A percentile compares a stretch with the other conserved stretches of the same genome.
Evolutionary conservation across 2,113 vertebrate species (phyloP).

Genomic region (Protobothrops mucrosquamatus): DNA sequence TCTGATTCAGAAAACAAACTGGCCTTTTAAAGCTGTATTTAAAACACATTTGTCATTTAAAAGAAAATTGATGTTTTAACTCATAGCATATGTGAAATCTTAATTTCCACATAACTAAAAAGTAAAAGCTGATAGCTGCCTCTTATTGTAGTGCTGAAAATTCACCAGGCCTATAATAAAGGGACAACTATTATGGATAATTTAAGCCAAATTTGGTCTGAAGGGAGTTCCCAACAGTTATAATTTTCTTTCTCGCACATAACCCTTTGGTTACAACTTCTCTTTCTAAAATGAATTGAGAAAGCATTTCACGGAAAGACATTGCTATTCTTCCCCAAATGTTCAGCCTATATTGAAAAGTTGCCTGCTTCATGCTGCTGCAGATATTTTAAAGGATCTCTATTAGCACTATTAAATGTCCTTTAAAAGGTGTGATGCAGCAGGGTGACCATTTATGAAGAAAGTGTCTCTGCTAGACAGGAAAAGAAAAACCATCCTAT

Average conservation of each 20-base stretch:
- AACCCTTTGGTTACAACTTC: not conserved
- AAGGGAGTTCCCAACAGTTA: not conserved
- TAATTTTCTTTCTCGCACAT: not conserved
- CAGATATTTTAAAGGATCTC: not conserved
- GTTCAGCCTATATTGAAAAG: not conserved
- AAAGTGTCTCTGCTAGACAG: not conserved
- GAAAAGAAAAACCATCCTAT: not conserved
- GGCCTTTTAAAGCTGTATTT: not conserved
- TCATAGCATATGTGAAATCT: not conserved
- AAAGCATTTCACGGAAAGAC: not conserved
- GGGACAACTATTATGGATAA: not conserved
- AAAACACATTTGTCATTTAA: not conserved
- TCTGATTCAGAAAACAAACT: not conserved
- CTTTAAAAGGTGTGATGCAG: not conserved
- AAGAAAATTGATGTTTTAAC: not conserved
- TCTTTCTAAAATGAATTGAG: not conserved
- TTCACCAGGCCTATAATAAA: not conserved
- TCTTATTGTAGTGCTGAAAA: not conserved
- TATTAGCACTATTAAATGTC: not conserved
- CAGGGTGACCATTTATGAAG: not conserved
- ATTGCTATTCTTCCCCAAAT: not conserved
- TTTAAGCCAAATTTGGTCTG: not conserved
- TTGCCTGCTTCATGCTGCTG: not conserved
- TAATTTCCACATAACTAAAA: not conserved
- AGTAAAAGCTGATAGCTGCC: not conserved